A percentile compares a stretch with the other conserved stretches of the same genome.
phyloP scores from a whole-genome alignment of 2,113 vertebrate species.

The Ivindomyrus marchei region DNA sequence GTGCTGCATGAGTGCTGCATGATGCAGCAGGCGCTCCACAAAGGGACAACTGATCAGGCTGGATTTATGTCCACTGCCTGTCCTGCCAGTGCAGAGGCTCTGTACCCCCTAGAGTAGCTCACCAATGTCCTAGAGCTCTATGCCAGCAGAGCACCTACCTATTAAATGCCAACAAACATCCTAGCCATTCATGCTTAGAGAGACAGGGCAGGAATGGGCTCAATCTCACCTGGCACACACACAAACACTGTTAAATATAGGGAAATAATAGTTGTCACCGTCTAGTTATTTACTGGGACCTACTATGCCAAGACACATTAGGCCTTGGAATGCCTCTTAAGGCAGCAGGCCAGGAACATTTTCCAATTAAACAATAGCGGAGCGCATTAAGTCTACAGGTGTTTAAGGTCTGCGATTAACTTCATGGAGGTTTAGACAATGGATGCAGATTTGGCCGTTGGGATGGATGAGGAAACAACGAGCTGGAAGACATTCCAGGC shows the following conservation, averaged over 20 bases:
- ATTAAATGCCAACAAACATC: too few relatives aligned
- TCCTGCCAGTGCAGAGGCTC: not conserved
- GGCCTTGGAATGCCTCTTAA: conserved; percentile 26
- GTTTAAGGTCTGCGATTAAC: conserved; percentile 52
- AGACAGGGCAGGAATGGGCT: not conserved
- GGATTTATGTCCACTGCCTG: not conserved
- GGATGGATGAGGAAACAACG: conserved; percentile 47
- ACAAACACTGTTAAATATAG: not conserved
- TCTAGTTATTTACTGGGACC: conserved; percentile 24
- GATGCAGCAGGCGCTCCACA: not conserved
- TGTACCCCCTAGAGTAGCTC: not conserved
- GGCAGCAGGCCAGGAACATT: conserved; percentile 25
- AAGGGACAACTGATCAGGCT: not conserved
- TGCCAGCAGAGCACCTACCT: not conserved
- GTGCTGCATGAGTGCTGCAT: not conserved
- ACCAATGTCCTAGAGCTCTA: not conserved
- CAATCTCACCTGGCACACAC: not conserved
- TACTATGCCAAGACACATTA: conserved; percentile 10
- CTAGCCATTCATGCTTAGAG: not conserved
- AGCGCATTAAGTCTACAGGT: conserved; percentile 62
- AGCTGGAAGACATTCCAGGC: conserved; percentile 54
- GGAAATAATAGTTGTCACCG: not conserved
- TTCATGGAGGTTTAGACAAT: conserved; percentile 54
- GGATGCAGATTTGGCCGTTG: conserved; percentile 53
- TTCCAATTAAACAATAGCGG: conserved; percentile 39